phyloP scores from a whole-genome alignment of 2,113 vertebrate genomes.

The Nerophis ophidion region DNA sequence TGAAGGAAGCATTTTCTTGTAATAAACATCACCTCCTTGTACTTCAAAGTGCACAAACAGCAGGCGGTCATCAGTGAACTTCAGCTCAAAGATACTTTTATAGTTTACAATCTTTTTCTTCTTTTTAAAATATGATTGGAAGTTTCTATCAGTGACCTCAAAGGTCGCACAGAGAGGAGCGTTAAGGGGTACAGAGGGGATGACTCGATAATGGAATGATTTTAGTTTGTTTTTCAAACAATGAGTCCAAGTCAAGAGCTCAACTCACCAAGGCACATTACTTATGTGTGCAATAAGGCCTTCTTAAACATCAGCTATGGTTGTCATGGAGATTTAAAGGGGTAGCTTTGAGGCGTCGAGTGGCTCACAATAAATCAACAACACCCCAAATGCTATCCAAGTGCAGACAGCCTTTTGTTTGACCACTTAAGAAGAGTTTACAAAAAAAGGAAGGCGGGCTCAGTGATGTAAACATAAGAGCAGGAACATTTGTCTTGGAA shows the following conservation, averaged over 20 bases:
- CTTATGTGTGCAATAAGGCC: conserved; percentile 23
- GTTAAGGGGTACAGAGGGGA: too few species aligned
- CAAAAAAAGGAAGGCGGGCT: conserved; percentile 5
- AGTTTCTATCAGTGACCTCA: too few species aligned
- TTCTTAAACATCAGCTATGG: conserved; percentile 21
- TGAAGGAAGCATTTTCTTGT: not conserved
- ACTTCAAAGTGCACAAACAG: not conserved
- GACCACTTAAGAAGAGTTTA: not conserved
- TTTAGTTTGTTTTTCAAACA: not conserved
- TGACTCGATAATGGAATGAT: not conserved
- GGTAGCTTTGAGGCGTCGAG: not conserved
- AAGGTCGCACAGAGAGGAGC: too few species aligned
- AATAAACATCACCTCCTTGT: conserved; percentile 8
- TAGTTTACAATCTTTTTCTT: too few species aligned
- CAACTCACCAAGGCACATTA: conserved; percentile 46
- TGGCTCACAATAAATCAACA: not conserved
- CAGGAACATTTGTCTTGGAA: too few species aligned
- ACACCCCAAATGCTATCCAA: not conserved
- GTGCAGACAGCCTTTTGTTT: not conserved
- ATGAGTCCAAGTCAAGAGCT: conserved; percentile 3
- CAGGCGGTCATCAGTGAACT: not conserved
- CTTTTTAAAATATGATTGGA: too few species aligned
- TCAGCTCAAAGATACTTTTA: too few species aligned
- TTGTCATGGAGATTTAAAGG: conserved; percentile 11
- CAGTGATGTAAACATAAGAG: too few species aligned